phyloP scores from a whole-genome alignment of 2,113 vertebrate genomes.

The Zosterops borbonicus region DNA sequence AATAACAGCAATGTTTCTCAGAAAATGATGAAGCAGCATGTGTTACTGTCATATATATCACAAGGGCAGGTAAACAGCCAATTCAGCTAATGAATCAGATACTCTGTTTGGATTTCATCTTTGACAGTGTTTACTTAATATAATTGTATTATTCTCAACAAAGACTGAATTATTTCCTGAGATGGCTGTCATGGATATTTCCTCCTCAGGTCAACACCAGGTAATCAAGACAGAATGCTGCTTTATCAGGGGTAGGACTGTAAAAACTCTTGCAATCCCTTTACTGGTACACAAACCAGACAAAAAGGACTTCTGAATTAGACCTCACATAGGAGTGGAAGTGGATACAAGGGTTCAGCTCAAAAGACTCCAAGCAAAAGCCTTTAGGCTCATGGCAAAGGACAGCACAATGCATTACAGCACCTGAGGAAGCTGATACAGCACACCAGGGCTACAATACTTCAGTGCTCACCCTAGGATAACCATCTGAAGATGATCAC shows the following conservation, averaged over 20 bases:
- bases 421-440: not conserved
- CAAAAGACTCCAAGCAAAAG: rapidly evolving
- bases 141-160: not conserved
- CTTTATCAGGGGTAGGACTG: not conserved
- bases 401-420: not conserved
- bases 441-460: no score
- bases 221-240: not conserved
- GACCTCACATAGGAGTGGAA: not conserved
- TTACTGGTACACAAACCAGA: not conserved
- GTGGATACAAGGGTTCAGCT: not conserved
- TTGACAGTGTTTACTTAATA: conserved; percentile 11
- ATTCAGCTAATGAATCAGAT: conserved; percentile 12
- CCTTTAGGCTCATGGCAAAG: not conserved
- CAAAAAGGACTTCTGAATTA: not conserved
- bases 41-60: not conserved
- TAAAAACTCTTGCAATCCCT: not conserved
- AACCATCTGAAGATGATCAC: not conserved
- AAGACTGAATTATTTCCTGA: conserved; percentile 7
- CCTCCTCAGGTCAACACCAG: not conserved
- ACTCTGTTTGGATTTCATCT: conserved; percentile 9
- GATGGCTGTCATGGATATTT: not conserved
- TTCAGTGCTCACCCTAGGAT: not conserved
- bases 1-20: not conserved
- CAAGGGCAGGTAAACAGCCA: not conserved
- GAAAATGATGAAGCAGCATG: not conserved